Evolutionary conservation across 2,797 vertebrate genomes (phyloP).

Genomic region (Margarornis squamiger): DNA sequence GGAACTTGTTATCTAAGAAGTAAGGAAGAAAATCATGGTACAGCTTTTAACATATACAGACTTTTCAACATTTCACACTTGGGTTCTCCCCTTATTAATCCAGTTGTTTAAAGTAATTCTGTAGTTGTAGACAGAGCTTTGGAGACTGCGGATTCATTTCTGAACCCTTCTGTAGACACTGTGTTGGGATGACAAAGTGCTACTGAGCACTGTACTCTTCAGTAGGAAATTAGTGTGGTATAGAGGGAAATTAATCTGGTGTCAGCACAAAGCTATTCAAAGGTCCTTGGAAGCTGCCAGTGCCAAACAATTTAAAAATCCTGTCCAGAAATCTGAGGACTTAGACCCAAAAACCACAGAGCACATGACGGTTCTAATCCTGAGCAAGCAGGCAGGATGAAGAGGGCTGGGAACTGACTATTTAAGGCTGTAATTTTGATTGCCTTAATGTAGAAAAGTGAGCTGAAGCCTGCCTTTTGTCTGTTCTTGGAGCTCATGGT

Average conservation of each 20-base stretch:
- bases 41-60: background rate
- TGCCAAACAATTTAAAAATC: background rate
- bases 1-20: background rate
- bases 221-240: background rate
- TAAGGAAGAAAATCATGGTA: background rate
- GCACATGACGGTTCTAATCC: background rate
- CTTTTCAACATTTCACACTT: background rate
- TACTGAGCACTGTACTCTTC: background rate
- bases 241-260: background rate
- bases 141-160: background rate
- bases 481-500: background rate
- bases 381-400: background rate
- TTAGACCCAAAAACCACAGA: background rate
- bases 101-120: background rate
- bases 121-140: background rate
- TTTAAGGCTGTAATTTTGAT: background rate
- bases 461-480: background rate
- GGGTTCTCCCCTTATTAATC: background rate
- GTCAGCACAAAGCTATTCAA: background rate
- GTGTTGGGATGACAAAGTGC: background rate
- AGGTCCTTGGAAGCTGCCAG: background rate
- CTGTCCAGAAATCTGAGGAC: background rate
- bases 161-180: background rate
- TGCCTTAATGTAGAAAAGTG: background rate
- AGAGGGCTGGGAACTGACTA: background rate